Evolutionary conservation across 2,888 invertebrate genomes (phyloP), one percentile per base, ranked within the genome.

Genomic region (Cremastobaeus sp.): DNA sequence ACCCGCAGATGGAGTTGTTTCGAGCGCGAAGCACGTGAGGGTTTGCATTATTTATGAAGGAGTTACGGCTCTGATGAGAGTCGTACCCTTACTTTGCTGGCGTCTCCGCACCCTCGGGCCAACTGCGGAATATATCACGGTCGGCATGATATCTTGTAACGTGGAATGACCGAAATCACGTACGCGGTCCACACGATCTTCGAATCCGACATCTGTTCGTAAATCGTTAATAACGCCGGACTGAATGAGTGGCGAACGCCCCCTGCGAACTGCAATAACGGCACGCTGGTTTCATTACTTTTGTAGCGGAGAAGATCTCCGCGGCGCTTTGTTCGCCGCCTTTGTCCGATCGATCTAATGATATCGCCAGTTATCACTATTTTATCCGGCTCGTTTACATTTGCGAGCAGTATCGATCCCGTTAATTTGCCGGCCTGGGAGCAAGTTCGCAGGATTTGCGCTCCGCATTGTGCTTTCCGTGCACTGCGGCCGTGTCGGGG

Each of bases 11-110:
- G 69, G 60, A 76, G 72, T 72, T 72, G 76, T 76, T 72, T 69
- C 60, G 48, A 64, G 60, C 59, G 32, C 12, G 48, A 47, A 50
- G 55, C 75, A 69, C 65, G 76, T 59, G 64, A 76, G 65, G 77
- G 77, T 76, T 76, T 85, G 85, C 84, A 86, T 86, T 86, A 86
- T 86, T 86, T 86, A 85, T 86, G 84, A 85, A 83, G 81, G 79
- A 75, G 77, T 78, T 76, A 70, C 74, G 71, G 64, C 77, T 68
- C 81, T 81, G 83, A 82, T 82, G 82, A 83, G 80, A 81, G 68
- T 73, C 69, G 73, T 41, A 66, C 73, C 64, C 76, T 76, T 68
- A 74, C 72, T 74, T 73, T 70, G 71, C 28, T 21, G n/a, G 4
- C 45, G 34, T 48, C 47, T 37, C 48, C 25, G 32, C 55, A 64